These are phyloP conservation scores for Graptemys geographica DNA, from an alignment of 2,797 vertebrate species.

Conservation along the genomic window DNA sequence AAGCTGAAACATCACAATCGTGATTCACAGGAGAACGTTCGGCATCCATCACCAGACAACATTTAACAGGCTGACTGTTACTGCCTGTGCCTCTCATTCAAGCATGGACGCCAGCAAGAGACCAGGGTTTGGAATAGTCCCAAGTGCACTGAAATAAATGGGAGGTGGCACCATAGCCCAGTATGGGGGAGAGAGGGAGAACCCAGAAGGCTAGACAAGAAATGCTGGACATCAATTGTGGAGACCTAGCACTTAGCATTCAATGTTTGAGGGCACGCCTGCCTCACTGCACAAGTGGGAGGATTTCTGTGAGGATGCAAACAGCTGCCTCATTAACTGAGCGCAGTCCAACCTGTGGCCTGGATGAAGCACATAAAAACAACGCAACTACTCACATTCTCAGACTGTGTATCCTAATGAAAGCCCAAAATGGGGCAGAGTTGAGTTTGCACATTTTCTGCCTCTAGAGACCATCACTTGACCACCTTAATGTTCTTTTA, in stretches of 20 bases:
- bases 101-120: neutral
- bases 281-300: neutral
- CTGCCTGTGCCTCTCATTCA: fast-evolving
- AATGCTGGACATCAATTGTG: neutral
- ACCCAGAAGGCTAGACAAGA: neutral
- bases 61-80: neutral
- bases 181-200: neutral
- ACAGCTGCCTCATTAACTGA: neutral
- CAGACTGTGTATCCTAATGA: neutral
- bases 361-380: neutral
- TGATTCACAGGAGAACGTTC: neutral
- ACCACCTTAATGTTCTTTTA: neutral
- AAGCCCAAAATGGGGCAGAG: neutral
- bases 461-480: neutral
- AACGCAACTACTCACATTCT: fast-evolving
- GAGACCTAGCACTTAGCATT: neutral
- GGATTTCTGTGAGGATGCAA: neutral
- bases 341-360: neutral
- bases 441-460: neutral
- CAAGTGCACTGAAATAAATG: neutral
- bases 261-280: neutral
- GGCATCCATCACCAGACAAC: no score
- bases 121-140: fast-evolving
- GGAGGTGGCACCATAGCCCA: neutral
- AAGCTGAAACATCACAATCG: conserved; percentile 82